Conservation (phyloP, 2,888 invertebrate genomes). For the Pandemis corylana region DNA sequence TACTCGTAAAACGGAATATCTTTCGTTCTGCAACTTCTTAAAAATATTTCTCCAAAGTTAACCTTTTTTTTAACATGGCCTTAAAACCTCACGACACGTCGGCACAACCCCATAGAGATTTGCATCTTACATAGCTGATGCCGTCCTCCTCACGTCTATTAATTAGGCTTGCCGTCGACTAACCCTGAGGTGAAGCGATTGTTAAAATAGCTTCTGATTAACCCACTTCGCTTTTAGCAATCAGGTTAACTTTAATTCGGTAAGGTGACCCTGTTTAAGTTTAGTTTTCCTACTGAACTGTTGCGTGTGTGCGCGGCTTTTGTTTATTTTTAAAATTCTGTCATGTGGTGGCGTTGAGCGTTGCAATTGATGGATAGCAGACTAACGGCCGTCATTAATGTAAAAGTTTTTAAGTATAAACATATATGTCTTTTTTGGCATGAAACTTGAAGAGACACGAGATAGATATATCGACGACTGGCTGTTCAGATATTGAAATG, state of each 20-base stretch:
- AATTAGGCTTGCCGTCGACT: neutral
- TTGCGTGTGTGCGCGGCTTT: neutral
- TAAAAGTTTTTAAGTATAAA: too few relatives aligned
- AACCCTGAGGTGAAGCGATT: conserved; percentile 9
- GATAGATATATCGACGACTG: neutral
- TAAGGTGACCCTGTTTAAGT: conserved; percentile 1
- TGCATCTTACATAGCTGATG: neutral
- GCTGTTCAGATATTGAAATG: neutral
- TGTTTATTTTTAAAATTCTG: neutral
- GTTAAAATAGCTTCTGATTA: conserved; percentile 14
- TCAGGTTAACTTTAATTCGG: conserved; percentile 8
- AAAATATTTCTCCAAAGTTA: too few relatives aligned
- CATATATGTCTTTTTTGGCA: too few relatives aligned
- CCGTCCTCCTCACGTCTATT: neutral
- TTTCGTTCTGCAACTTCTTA: too few relatives aligned
- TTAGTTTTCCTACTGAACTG: neutral
- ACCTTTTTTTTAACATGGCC: too few relatives aligned
- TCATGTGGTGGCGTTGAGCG: neutral
- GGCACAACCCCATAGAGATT: neutral
- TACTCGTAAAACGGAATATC: too few relatives aligned
- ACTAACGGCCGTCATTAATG: too few relatives aligned
- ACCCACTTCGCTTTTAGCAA: conserved; percentile 11
- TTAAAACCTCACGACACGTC: neutral
- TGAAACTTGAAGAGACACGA: too few relatives aligned
- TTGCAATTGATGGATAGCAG: too few relatives aligned